A percentile compares a stretch with the other conserved stretches of the same genome.
phyloP scores from a whole-genome alignment of 2,113 vertebrate genomes.

The Dryoscopus gambensis region DNA sequence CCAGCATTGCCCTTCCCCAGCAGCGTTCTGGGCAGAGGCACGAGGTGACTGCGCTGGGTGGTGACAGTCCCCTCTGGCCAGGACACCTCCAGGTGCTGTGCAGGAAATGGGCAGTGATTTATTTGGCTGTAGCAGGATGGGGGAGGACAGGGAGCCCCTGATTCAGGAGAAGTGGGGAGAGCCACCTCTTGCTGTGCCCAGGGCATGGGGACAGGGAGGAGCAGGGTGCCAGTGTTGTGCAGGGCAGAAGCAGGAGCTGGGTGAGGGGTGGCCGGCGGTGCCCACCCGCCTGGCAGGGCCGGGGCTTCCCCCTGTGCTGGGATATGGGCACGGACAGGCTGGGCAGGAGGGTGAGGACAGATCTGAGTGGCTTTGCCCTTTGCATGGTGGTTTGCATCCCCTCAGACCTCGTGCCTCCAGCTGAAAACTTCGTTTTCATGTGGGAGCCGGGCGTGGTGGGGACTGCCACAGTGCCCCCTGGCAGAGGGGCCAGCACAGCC shows the following conservation, averaged over 20 bases:
- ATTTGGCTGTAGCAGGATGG: background rate
- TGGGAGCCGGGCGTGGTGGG: background rate
- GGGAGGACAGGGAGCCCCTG: background rate
- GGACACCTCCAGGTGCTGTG: background rate
- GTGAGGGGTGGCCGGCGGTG: fast-evolving
- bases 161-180: background rate
- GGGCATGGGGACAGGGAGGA: background rate
- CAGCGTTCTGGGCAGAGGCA: background rate
- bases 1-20: background rate
- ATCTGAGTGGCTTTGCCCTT: background rate
- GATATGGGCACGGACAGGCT: background rate
- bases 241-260: background rate
- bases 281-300: background rate
- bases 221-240: background rate
- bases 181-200: background rate
- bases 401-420: fast-evolving
- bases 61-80: background rate
- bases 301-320: background rate
- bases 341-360: background rate
- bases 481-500: background rate
- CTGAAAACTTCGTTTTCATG: background rate
- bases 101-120: background rate
- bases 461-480: background rate
- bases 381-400: background rate
- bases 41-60: fast-evolving